Evolutionary conservation across 2,797 vertebrate genomes (phyloP).

Genomic region (Platalea minor): DNA sequence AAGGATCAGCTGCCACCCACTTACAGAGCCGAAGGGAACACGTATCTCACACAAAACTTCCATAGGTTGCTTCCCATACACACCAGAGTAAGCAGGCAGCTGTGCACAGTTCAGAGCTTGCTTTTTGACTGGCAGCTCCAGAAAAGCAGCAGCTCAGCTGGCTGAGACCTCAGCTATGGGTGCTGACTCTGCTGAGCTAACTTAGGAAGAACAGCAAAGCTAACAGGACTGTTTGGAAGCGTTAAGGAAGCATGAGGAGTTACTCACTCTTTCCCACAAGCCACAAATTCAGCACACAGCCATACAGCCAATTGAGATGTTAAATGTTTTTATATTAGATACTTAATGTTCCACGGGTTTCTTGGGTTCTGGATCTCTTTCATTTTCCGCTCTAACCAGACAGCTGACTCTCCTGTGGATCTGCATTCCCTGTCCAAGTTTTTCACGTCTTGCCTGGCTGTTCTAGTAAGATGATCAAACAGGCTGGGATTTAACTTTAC

Average conservation of each 20-base stretch:
- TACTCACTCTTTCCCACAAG: not conserved
- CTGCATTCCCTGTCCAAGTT: not conserved
- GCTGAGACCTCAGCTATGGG: not conserved
- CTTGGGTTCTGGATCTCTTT: not conserved
- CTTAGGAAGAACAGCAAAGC: not conserved
- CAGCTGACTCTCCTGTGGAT: not conserved
- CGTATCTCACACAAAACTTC: not conserved
- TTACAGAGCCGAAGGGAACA: not conserved
- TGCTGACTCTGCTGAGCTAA: not conserved
- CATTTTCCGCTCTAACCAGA: not conserved
- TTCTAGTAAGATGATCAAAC: not conserved
- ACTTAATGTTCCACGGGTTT: not conserved
- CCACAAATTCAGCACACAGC: not conserved
- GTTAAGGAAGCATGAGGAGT: not conserved
- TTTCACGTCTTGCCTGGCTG: not conserved
- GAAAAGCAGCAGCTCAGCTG: not conserved
- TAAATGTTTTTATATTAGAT: not conserved
- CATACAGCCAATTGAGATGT: not conserved
- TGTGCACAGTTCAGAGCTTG: not conserved
- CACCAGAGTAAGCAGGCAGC: not conserved
- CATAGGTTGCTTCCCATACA: fast-evolving
- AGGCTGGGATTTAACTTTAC: not conserved
- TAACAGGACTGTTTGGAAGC: not conserved
- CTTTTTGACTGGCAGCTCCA: not conserved
- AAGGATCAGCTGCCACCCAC: not conserved